Conservation (phyloP, 2,888 invertebrate genomes). For the Trissolcus brochymenae region DNA sequence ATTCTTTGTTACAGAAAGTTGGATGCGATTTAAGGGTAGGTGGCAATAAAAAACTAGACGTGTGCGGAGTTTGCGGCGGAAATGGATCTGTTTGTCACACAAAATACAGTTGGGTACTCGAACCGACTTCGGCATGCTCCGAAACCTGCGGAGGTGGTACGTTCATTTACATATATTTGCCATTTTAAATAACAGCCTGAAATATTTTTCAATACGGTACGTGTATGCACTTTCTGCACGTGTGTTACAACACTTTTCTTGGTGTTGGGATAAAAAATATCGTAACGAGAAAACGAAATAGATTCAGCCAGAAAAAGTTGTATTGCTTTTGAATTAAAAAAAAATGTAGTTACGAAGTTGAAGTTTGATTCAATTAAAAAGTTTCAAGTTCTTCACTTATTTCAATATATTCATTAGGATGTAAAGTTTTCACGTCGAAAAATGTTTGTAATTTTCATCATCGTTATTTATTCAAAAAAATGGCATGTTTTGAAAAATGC, state of each 20-base stretch:
- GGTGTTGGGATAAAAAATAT: background rate
- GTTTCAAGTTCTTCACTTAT: too few species aligned
- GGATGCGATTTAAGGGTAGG: constrained; percentile 95
- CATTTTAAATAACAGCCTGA: constrained; percentile 51
- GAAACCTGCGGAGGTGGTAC: constrained; percentile 96
- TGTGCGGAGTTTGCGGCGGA: constrained; percentile 94
- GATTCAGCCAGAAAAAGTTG: too few species aligned
- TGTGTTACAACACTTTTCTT: constrained; percentile 2
- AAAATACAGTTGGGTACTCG: constrained; percentile 92
- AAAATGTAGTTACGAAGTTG: too few species aligned
- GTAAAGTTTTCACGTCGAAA: too few species aligned
- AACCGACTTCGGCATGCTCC: constrained; percentile 90
- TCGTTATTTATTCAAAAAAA: too few species aligned
- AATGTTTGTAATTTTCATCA: too few species aligned
- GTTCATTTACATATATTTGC: constrained; percentile 66
- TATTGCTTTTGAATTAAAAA: too few species aligned
- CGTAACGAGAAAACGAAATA: too few species aligned
- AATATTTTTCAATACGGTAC: constrained; percentile 36
- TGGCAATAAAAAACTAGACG: constrained; percentile 88
- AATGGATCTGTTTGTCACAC: constrained; percentile 92
- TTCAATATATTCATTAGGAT: too few species aligned
- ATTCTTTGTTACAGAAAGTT: constrained; percentile 83
- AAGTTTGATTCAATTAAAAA: too few species aligned
- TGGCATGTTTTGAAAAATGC: too few species aligned
- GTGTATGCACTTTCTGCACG: constrained; percentile 11